Percentiles rank a stretch among this genome's conserved stretches.
Conservation (phyloP, 2,888 invertebrate species). For the Oxycera nigricornis region DNA sequence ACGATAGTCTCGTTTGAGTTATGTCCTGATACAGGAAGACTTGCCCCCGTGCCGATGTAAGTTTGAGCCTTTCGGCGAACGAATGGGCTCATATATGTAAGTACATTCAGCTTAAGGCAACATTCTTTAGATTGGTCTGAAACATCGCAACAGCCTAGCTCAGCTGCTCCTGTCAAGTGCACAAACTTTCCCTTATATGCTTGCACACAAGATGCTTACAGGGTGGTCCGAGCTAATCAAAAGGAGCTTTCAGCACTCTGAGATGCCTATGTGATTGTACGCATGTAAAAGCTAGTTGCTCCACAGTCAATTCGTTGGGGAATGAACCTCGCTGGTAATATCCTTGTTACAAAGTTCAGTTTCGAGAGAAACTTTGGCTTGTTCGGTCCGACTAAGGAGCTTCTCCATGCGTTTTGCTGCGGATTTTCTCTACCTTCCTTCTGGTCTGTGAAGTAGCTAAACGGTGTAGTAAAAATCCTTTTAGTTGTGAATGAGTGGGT, state of each 20-base stretch:
- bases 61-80: no score
- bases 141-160: neutral
- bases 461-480: constrained; percentile 7
- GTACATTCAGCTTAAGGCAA: neutral
- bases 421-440: neutral
- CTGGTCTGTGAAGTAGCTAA: neutral
- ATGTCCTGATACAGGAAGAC: neutral
- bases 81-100: no score
- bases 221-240: neutral
- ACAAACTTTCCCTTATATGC: neutral
- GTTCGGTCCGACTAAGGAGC: constrained; percentile 24
- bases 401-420: constrained; percentile 13
- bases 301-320: neutral
- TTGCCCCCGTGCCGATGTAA: no score
- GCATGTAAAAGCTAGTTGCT: constrained; percentile 23
- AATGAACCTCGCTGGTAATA: neutral
- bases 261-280: neutral
- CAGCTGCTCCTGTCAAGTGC: neutral
- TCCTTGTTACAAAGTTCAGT: constrained; percentile 31
- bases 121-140: neutral
- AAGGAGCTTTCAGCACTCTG: constrained; percentile 18
- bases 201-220: neutral
- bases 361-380: constrained; percentile 31
- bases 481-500: neutral
- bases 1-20: neutral